Evolutionary conservation across 2,888 invertebrate species (phyloP).

Genomic region (Diplazon laetatorius): DNA sequence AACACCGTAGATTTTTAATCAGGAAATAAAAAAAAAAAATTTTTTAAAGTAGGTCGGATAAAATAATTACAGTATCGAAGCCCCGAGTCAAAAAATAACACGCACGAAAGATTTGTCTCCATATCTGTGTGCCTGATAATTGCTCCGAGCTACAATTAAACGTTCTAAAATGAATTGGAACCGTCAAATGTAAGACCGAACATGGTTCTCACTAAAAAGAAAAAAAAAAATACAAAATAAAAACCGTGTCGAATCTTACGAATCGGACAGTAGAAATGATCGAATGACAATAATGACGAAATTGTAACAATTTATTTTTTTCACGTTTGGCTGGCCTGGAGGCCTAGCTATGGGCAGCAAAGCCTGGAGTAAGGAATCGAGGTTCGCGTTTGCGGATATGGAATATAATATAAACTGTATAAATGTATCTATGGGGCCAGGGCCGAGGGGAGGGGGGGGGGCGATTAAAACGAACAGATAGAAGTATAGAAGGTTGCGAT

Average conservation of each 20-base stretch:
- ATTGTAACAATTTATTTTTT: constrained; percentile 4
- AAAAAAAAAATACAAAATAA: too few relatives aligned
- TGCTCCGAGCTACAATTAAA: constrained; percentile 42
- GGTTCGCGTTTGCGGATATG: constrained; percentile 8
- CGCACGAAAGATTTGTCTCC: not conserved
- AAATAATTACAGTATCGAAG: too few relatives aligned
- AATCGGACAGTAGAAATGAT: constrained; percentile 4
- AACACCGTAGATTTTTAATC: too few relatives aligned
- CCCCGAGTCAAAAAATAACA: too few relatives aligned
- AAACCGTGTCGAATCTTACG: constrained; percentile 8
- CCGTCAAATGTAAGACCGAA: constrained; percentile 19
- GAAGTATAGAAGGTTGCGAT: constrained; percentile 25
- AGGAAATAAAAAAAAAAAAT: too few relatives aligned
- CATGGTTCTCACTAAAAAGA: constrained; percentile 8
- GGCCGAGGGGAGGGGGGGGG: too few relatives aligned
- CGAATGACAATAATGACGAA: constrained; percentile 5
- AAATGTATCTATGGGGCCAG: too few relatives aligned
- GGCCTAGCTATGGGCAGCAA: too few relatives aligned
- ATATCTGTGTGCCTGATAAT: constrained; percentile 16
- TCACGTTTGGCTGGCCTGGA: not conserved
- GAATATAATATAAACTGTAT: too few relatives aligned
- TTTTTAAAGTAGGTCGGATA: too few relatives aligned
- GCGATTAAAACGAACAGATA: constrained; percentile 19
- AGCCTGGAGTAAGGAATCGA: constrained; percentile 3
- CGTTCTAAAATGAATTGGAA: constrained; percentile 20